These are phyloP conservation scores for Hydrozoanthus tunicans DNA, from an alignment of 64 coral and sea anemone genomes.

Conservation along the genomic window DNA sequence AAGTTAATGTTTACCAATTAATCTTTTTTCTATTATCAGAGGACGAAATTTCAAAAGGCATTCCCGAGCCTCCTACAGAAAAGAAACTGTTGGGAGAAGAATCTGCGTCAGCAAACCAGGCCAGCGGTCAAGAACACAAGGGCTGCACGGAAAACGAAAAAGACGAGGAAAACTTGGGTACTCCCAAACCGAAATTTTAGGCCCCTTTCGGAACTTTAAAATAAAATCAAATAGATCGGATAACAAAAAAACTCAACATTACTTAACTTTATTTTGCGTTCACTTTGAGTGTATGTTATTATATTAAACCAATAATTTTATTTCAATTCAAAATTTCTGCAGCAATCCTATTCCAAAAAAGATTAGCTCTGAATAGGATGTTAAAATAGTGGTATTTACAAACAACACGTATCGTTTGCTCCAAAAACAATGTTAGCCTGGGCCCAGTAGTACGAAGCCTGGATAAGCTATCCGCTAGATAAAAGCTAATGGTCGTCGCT, in stretches of 20 bases:
- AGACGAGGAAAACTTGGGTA: not conserved
- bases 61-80: not conserved
- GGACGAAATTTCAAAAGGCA: constrained; percentile 2
- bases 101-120: not conserved
- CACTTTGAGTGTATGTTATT: not conserved
- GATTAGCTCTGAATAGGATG: too few species aligned
- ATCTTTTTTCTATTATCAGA: not conserved
- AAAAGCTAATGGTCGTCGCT: too few species aligned
- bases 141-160: not conserved
- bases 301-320: not conserved
- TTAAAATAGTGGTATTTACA: too few species aligned
- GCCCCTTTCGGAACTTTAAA: not conserved
- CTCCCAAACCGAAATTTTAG: not conserved
- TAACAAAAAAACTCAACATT: not conserved
- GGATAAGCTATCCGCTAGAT: too few species aligned
- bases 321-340: not conserved
- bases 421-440: too few species aligned
- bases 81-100: not conserved
- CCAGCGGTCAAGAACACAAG: not conserved
- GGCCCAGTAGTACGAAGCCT: too few species aligned
- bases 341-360: not conserved
- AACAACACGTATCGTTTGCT: too few species aligned
- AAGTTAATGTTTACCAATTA: not conserved
- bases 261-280: not conserved
- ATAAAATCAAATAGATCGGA: not conserved